Base-by-base conservation (phyloP, 53 echinoderm and acorn worm genomes). In the Antedon mediterranea region DNA sequence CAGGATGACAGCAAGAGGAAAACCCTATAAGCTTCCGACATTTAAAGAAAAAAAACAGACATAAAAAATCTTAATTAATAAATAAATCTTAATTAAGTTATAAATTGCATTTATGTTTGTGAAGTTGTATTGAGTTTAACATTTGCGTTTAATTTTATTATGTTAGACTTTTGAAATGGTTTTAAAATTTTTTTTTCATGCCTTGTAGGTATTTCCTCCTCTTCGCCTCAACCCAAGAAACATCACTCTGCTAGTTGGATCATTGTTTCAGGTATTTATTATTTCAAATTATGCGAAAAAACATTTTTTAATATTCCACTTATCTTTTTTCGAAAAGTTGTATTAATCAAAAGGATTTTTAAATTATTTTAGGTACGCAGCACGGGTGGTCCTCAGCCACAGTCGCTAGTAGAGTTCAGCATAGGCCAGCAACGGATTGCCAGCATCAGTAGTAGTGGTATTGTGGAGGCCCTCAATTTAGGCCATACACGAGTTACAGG, bases 321-420 rank as follows among this genome's bases (percentile, higher is more conserved):
- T 77, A 5, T 78, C 32, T 34, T 30, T 73, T 15, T 18, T n/a
- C 14, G 41, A n/a, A n/a, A 37, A 37, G 37, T 37, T 37, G 37
- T 6, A n/a, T n/a, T n/a, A n/a, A n/a, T n/a, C n/a, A n/a, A n/a
- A n/a, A n/a, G 37, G 37, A 37, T 6, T 37, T 37, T 37, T 37
- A 37, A 6, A 37, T 34, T 33, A 27, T n/a, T 43, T 0, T 26
- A 93, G 92, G 88, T 92, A 9, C 89, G 97, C 42, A 97, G 91
- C 73, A 81, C 80, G 37, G 97, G 97, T 70, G 97, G 97, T n/a
- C 97, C 92, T 0, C 91, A 89, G 72, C 97, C 91, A 20, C 90
- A 90, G 74, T 85, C 88, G 32, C 86, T 90, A 78, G 86, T 97
- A 14, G 92, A 89, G 72, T 97, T 88, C 76, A 83, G 83, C 9